phyloP scores from a whole-genome alignment of 1,140 invertebrate species.

The Oreohelix idahoensis region DNA sequence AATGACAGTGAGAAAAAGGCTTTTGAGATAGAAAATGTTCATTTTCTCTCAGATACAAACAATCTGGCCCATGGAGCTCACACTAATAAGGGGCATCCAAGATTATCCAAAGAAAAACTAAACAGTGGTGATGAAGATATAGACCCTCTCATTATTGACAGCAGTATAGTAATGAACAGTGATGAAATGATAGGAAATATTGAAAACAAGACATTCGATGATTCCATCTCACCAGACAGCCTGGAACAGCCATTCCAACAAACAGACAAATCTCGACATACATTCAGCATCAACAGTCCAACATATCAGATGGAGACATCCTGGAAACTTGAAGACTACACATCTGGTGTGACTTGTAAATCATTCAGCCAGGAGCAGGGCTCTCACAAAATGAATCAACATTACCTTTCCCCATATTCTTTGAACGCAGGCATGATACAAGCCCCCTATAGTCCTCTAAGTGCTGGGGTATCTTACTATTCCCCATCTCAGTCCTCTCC shows the following conservation, averaged over 20 bases:
- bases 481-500: constrained; percentile 42
- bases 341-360: constrained; percentile 37
- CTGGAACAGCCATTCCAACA: not conserved
- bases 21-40: not conserved
- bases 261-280: constrained; percentile 1
- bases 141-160: constrained; percentile 15
- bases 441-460: constrained; percentile 50
- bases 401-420: not conserved
- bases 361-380: not conserved
- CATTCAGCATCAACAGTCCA: constrained; percentile 58
- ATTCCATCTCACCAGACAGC: not conserved
- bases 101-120: not conserved
- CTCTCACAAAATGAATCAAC: not conserved
- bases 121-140: not conserved
- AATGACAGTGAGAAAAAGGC: not conserved
- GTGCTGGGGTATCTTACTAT: constrained; percentile 46
- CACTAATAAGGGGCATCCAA: not conserved
- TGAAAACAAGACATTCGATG: not conserved
- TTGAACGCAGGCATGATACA: not conserved
- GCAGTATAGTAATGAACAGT: not conserved
- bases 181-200: not conserved
- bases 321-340: constrained; percentile 36
- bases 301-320: constrained; percentile 41
- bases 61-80: not conserved
- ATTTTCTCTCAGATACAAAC: not conserved